Evolutionary conservation across 2,797 vertebrate genomes (phyloP).

Genomic region (Choloepus didactylus): DNA sequence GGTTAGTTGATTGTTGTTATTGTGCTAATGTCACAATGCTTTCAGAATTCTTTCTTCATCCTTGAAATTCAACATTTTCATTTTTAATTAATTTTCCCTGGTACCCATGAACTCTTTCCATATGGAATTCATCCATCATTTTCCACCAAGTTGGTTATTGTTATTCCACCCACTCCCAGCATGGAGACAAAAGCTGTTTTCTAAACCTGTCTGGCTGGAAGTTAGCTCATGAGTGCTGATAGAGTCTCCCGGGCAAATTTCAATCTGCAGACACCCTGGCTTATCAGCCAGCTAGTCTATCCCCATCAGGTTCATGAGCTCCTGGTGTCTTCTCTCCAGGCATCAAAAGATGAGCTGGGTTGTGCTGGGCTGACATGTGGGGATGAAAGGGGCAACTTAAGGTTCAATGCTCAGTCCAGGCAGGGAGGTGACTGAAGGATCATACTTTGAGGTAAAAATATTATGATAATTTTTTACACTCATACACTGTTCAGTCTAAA

Average conservation of each 20-base stretch:
- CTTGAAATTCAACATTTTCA: constrained; percentile 26
- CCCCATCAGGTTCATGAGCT: neutral
- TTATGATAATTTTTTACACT: neutral
- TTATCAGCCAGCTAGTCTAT: neutral
- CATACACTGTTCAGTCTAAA: neutral
- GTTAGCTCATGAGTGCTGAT: neutral
- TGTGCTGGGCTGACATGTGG: neutral
- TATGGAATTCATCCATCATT: constrained; percentile 46
- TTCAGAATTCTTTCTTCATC: constrained; percentile 63
- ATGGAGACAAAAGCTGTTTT: constrained; percentile 43
- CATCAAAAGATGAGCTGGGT: neutral
- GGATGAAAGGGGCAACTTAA: neutral
- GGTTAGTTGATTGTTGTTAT: neutral
- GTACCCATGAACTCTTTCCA: constrained; percentile 7
- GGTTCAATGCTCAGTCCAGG: neutral
- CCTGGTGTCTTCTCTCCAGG: neutral
- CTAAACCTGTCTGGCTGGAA: neutral
- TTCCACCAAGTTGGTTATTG: neutral
- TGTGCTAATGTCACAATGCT: neutral
- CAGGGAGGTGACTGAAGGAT: neutral
- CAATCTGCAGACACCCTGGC: neutral
- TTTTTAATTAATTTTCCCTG: constrained; percentile 62
- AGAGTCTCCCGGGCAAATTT: neutral
- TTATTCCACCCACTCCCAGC: neutral
- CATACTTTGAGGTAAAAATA: neutral